phyloP scores from a whole-genome alignment of 2,888 invertebrate genomes.

The Cantharis flavilabris region DNA sequence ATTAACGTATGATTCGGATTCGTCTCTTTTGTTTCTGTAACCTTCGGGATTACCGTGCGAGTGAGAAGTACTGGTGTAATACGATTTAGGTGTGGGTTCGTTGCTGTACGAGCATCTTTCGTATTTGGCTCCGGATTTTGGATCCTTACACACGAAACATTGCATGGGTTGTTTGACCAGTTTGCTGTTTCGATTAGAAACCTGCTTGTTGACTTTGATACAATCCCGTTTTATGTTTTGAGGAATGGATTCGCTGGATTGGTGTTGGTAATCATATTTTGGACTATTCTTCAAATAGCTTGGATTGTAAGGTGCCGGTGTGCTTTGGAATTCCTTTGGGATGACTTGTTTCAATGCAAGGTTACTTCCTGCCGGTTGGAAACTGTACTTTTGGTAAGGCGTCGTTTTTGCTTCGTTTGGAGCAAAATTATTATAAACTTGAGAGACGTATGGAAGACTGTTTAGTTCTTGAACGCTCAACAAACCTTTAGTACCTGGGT shows the following conservation, averaged over 20 bases:
- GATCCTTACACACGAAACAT: slow-evolving; percentile 62
- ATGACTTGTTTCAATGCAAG: slow-evolving; percentile 36
- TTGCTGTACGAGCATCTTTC: slow-evolving; percentile 64
- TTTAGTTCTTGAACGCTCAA: not conserved
- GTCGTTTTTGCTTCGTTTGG: not conserved
- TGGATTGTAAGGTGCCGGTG: slow-evolving; percentile 39
- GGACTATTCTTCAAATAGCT: slow-evolving; percentile 59
- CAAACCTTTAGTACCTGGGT: slow-evolving; percentile 6
- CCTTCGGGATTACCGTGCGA: slow-evolving; percentile 50
- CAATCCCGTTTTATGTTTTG: slow-evolving; percentile 57
- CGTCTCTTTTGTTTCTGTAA: slow-evolving; percentile 55
- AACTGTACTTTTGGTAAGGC: slow-evolving; percentile 42
- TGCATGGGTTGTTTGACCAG: slow-evolving; percentile 52
- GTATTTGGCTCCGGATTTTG: slow-evolving; percentile 59
- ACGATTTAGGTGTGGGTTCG: slow-evolving; percentile 55
- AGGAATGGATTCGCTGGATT: slow-evolving; percentile 24
- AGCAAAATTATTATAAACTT: slow-evolving; percentile 8
- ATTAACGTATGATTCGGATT: slow-evolving; percentile 53
- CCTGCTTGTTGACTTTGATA: slow-evolving; percentile 63
- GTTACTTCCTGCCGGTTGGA: slow-evolving; percentile 42
- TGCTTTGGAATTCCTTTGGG: slow-evolving; percentile 35
- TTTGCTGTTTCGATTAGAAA: slow-evolving; percentile 40
- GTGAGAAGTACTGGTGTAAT: slow-evolving; percentile 50
- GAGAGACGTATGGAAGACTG: not conserved
- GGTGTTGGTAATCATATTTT: slow-evolving; percentile 36